Evolutionary conservation across 2,888 invertebrate species (phyloP).

Genomic region (Ichneumoninae sp.): DNA sequence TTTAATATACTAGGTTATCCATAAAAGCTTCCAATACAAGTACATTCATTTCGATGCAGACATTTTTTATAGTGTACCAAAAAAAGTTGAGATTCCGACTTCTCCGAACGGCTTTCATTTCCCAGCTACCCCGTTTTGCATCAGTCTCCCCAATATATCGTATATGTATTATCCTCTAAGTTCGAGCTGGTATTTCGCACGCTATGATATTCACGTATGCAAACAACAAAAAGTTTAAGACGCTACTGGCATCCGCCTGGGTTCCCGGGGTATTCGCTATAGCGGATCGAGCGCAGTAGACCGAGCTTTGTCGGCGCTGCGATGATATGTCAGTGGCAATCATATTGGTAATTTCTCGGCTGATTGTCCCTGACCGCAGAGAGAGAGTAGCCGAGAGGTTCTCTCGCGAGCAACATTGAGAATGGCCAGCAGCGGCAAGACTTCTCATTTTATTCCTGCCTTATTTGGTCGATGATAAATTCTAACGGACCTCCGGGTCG

Average conservation of each 20-base stretch:
- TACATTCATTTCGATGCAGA: no score
- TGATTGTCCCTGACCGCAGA: conserved; percentile 84
- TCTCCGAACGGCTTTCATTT: no score
- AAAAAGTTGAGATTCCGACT: no score
- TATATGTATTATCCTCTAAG: not conserved
- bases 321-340: conserved; percentile 83
- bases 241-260: not conserved
- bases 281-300: conserved; percentile 37
- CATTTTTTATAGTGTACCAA: no score
- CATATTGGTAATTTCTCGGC: conserved; percentile 83
- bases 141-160: conserved; percentile 5
- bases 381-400: conserved; percentile 50
- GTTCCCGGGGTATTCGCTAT: conserved; percentile 14
- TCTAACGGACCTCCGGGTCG: conserved; percentile 75
- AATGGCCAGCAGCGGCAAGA: conserved; percentile 70
- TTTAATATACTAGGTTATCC: no score
- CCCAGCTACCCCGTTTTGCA: no score
- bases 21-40: no score
- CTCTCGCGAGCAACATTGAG: conserved; percentile 66
- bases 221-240: conserved; percentile 55
- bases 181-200: conserved; percentile 36
- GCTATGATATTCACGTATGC: conserved; percentile 55
- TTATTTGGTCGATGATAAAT: conserved; percentile 83
- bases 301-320: conserved; percentile 81
- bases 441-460: conserved; percentile 81